Conservation (phyloP, 2,113 vertebrate genomes). For the Athene cunicularia region DNA sequence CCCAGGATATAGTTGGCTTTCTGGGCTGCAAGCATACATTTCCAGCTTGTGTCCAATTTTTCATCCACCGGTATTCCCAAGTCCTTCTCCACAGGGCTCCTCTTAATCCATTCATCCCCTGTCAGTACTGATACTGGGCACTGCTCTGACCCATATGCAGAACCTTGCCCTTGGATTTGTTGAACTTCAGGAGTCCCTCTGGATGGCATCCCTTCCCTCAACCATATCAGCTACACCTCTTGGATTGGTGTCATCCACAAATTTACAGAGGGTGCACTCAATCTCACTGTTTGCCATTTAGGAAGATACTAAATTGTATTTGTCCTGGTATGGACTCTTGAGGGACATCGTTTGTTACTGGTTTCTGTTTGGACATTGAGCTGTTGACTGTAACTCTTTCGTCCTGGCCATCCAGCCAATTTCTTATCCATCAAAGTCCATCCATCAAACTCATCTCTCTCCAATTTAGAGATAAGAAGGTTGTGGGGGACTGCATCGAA, state of each 20-base stretch:
- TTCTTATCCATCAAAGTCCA: not conserved
- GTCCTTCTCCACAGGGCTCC: not conserved
- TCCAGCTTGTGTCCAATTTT: not conserved
- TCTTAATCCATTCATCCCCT: not conserved
- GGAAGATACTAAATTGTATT: not conserved
- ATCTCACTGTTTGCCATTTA: not conserved
- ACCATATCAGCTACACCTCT: not conserved
- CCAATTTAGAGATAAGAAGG: not conserved
- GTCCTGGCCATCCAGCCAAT: not conserved
- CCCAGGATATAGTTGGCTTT: not conserved
- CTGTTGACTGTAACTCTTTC: not conserved
- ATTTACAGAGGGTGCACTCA: not conserved
- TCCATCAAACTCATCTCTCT: fast-evolving
- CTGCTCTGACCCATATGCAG: too few relatives aligned
- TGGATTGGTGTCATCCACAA: not conserved
- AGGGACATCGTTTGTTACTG: not conserved
- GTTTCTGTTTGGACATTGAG: not conserved
- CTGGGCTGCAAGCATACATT: not conserved
- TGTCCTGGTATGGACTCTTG: not conserved
- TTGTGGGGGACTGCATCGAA: not conserved
- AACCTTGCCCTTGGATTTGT: not conserved
- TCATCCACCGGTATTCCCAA: not conserved
- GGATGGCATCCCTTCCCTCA: not conserved
- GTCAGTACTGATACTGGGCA: too few relatives aligned
- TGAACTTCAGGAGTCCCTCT: not conserved